A percentile compares a stretch with the other conserved stretches of the same genome.
Conservation (phyloP, 2,797 vertebrate species). For the Sebastes nivosus region DNA sequence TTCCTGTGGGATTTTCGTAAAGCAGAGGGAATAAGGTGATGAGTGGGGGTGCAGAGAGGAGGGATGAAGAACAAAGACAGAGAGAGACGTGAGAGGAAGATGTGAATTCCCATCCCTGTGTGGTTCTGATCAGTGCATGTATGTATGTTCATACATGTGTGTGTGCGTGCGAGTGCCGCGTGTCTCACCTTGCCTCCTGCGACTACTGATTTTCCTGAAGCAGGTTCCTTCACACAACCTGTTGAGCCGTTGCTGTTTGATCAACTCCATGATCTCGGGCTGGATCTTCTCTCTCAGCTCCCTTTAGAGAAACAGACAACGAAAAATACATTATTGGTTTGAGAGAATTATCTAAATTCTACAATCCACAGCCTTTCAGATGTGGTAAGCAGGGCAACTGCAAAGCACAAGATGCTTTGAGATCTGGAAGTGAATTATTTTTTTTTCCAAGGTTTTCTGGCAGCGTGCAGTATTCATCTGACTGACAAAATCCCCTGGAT, state of each 20-base stretch:
- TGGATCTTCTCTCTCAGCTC: slow-evolving; percentile 99
- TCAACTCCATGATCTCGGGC: slow-evolving; percentile 98
- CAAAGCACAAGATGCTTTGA: not conserved
- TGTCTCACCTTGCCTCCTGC: slow-evolving; percentile 92
- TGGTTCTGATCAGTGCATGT: not conserved
- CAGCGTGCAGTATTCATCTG: slow-evolving; percentile 3
- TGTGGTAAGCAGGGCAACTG: not conserved
- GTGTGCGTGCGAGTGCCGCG: not conserved
- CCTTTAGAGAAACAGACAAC: slow-evolving; percentile 72
- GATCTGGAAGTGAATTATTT: slow-evolving; percentile 4
- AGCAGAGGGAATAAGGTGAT: slow-evolving; percentile 26
- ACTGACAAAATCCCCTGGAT: not conserved
- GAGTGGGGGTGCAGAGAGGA: not conserved
- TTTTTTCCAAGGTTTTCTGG: not conserved
- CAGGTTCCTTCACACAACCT: slow-evolving; percentile 97
- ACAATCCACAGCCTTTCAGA: not conserved
- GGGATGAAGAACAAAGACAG: slow-evolving; percentile 7
- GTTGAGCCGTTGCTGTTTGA: slow-evolving; percentile 98
- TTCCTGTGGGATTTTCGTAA: slow-evolving; percentile 18
- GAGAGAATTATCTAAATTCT: not conserved
- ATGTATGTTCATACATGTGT: not conserved
- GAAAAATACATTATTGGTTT: not conserved
- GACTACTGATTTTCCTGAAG: slow-evolving; percentile 98
- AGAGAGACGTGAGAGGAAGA: not conserved
- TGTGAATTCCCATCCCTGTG: not conserved